Percentiles rank a stretch among this genome's conserved stretches.
These are phyloP conservation scores for Ceraclea dissimilis DNA, from an alignment of 2,888 invertebrate species.

Conservation along the genomic window DNA sequence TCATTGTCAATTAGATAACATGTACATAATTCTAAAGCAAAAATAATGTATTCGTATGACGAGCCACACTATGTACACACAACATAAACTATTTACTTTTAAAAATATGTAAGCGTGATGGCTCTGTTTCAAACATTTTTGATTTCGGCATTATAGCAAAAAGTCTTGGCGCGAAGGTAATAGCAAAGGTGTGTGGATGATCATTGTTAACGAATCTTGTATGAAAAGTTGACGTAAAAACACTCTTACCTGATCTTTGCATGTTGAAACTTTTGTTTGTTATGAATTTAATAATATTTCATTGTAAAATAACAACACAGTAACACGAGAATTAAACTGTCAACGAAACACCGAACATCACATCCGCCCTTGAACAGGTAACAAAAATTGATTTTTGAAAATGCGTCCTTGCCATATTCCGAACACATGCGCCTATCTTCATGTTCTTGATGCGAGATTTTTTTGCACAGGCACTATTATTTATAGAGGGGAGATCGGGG, in stretches of 20 bases:
- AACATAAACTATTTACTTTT: too few species aligned
- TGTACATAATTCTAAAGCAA: too few species aligned
- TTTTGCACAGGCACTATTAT: neutral
- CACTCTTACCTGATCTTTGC: conserved; percentile 47
- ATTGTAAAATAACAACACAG: conserved; percentile 14
- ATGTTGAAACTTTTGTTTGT: conserved; percentile 32
- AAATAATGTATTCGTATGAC: too few species aligned
- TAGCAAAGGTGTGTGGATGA: neutral
- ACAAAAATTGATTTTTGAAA: conserved; percentile 40
- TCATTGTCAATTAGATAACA: too few species aligned
- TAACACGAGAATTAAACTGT: conserved; percentile 16
- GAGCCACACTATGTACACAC: too few species aligned
- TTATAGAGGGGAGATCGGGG: too few species aligned
- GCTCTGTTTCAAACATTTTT: too few species aligned
- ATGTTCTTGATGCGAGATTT: neutral
- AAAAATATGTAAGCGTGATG: too few species aligned
- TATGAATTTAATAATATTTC: conserved; percentile 26
- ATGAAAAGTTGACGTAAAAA: neutral
- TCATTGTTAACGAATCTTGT: neutral
- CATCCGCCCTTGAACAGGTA: conserved; percentile 38
- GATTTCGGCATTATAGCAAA: too few species aligned
- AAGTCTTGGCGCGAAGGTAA: conserved; percentile 16
- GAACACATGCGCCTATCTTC: conserved; percentile 12
- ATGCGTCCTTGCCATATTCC: conserved; percentile 26
- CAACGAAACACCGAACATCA: conserved; percentile 12